Evolutionary conservation across 2,888 invertebrate genomes (phyloP).

Genomic region (Melikaiella ostensackeni): DNA sequence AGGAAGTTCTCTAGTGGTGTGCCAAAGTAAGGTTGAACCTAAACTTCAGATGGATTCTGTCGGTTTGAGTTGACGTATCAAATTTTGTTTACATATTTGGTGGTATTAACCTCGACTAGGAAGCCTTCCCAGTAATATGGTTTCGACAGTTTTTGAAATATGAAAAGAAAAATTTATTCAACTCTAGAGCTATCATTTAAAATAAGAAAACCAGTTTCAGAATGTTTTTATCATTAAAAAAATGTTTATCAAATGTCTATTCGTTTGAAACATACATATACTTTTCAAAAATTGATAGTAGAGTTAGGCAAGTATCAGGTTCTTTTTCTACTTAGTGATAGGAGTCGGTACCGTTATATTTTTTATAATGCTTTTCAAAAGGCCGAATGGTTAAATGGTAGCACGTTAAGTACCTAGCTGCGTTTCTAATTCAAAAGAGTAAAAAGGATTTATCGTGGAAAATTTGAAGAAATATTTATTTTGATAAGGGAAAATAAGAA

Average conservation of each 20-base stretch:
- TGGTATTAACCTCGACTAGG: too few relatives aligned
- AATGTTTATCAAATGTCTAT: neutral
- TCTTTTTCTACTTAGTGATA: neutral
- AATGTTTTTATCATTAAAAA: neutral
- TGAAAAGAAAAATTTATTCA: neutral
- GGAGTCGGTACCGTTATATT: neutral
- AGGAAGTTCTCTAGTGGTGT: neutral
- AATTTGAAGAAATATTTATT: neutral
- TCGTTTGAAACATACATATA: neutral
- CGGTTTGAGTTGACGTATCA: too few relatives aligned
- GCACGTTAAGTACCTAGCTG: neutral
- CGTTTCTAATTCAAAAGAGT: neutral
- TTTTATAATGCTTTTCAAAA: conserved; percentile 14
- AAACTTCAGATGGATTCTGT: too few relatives aligned
- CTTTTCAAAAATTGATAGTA: neutral
- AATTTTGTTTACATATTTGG: too few relatives aligned
- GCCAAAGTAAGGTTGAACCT: too few relatives aligned
- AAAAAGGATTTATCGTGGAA: neutral
- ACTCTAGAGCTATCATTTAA: neutral
- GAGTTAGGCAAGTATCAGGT: neutral
- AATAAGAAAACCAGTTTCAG: neutral
- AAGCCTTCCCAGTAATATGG: too few relatives aligned
- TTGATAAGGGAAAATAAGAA: neutral
- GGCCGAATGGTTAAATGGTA: conserved; percentile 1
- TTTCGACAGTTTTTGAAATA: too few relatives aligned